Conservation (phyloP, 2,888 invertebrate species). For the Patella depressa region DNA sequence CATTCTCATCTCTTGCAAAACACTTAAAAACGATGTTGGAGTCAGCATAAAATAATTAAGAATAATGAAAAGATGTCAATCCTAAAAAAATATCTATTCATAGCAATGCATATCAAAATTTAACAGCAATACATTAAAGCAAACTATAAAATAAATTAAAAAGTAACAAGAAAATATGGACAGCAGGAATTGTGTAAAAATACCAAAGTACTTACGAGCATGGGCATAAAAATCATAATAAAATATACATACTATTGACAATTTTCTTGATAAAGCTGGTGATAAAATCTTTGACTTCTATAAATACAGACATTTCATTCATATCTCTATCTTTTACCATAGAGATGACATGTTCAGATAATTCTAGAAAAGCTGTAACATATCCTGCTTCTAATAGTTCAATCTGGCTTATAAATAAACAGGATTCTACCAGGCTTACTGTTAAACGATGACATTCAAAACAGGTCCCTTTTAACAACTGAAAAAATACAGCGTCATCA, state of each 20-base stretch:
- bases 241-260: not conserved
- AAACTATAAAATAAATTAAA: too few species aligned
- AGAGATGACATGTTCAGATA: conserved; percentile 42
- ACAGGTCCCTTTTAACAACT: conserved; percentile 73
- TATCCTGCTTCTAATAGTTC: conserved; percentile 77
- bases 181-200: too few species aligned
- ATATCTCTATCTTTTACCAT: conserved; percentile 32
- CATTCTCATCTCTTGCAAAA: too few species aligned
- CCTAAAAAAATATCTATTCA: too few species aligned
- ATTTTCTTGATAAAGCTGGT: not conserved
- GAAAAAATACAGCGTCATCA: conserved; percentile 15
- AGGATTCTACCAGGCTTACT: conserved; percentile 45
- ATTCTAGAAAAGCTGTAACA: conserved; percentile 43
- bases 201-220: too few species aligned
- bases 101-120: too few species aligned
- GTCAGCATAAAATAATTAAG: too few species aligned
- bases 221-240: too few species aligned
- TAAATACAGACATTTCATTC: conserved; percentile 14
- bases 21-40: too few species aligned
- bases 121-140: too few species aligned
- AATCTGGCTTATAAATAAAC: conserved; percentile 79
- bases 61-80: too few species aligned
- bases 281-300: not conserved
- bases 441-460: conserved; percentile 70
- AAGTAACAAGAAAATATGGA: too few species aligned